phyloP scores from a whole-genome alignment of 2,113 vertebrate species.

The Glaucidium brasilianum region DNA sequence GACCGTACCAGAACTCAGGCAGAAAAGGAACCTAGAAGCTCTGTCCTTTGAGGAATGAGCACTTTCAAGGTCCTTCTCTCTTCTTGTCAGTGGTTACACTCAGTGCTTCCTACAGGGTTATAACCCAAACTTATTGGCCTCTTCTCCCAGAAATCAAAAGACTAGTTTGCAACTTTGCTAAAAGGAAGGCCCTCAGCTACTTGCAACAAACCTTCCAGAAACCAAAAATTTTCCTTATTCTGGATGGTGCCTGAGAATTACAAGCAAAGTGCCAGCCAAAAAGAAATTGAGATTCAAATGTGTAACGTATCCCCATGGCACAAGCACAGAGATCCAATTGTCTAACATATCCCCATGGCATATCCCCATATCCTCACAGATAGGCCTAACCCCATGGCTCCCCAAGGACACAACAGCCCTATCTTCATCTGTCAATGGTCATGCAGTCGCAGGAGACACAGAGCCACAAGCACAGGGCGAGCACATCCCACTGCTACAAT shows the following conservation, averaged over 20 bases:
- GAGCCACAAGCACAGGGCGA: not conserved
- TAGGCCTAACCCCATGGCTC: not conserved
- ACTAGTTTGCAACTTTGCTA: not conserved
- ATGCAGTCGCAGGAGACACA: rapidly evolving
- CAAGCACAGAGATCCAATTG: not conserved
- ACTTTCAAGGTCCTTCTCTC: not conserved
- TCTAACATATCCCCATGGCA: not conserved
- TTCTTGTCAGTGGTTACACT: not conserved
- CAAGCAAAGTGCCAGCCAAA: not conserved
- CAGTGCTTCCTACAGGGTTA: not conserved
- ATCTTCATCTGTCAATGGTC: not conserved
- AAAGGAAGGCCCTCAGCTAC: not conserved
- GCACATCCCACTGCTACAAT: not conserved
- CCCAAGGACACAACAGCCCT: rapidly evolving
- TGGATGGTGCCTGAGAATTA: not conserved
- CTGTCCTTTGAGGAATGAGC: not conserved
- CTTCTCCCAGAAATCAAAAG: not conserved
- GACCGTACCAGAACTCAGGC: not conserved
- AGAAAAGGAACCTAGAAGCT: not conserved
- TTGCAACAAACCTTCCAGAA: not conserved
- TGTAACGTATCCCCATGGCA: conserved; percentile 39
- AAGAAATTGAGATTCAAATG: not conserved
- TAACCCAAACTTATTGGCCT: not conserved
- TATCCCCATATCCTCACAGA: conserved; percentile 37
- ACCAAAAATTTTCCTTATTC: not conserved